A percentile compares a stretch with the other conserved stretches of the same genome.
Evolutionary conservation across 2,888 invertebrate species (phyloP).

Genomic region (Ecliptopera silaceata): DNA sequence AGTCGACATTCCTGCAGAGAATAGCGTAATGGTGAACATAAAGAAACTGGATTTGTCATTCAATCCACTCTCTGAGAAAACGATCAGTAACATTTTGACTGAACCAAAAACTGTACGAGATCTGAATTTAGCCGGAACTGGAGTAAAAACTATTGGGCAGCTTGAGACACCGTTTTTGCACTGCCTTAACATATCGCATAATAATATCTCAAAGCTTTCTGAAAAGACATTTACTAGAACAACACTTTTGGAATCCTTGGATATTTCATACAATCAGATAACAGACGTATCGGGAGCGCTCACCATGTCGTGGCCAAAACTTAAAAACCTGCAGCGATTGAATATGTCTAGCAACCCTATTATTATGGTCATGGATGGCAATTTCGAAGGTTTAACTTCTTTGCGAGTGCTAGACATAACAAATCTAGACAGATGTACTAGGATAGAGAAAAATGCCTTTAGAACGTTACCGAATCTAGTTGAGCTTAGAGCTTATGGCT

Average conservation of each 20-base stretch:
- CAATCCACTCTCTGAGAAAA: constrained; percentile 90
- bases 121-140: constrained; percentile 91
- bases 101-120: constrained; percentile 94
- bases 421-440: constrained; percentile 86
- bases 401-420: constrained; percentile 86
- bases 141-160: constrained; percentile 85
- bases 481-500: constrained; percentile 87
- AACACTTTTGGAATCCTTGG: constrained; percentile 89
- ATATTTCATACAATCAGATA: constrained; percentile 89
- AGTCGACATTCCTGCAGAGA: constrained; percentile 90
- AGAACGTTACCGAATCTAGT: constrained; percentile 87
- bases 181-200: constrained; percentile 89
- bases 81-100: constrained; percentile 89
- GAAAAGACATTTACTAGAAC: constrained; percentile 89
- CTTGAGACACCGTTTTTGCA: constrained; percentile 94
- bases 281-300: constrained; percentile 83
- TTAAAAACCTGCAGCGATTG: constrained; percentile 87
- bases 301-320: constrained; percentile 86
- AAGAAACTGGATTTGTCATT: constrained; percentile 93
- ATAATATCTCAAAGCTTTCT: constrained; percentile 86
- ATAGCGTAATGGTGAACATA: constrained; percentile 93
- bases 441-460: constrained; percentile 93
- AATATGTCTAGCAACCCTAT: constrained; percentile 95
- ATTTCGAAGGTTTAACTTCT: constrained; percentile 88
- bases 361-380: constrained; percentile 87